Percentiles rank a stretch among this genome's conserved stretches.
Evolutionary conservation across 2,113 vertebrate species (phyloP).

Genomic region (Mustelus asterias): DNA sequence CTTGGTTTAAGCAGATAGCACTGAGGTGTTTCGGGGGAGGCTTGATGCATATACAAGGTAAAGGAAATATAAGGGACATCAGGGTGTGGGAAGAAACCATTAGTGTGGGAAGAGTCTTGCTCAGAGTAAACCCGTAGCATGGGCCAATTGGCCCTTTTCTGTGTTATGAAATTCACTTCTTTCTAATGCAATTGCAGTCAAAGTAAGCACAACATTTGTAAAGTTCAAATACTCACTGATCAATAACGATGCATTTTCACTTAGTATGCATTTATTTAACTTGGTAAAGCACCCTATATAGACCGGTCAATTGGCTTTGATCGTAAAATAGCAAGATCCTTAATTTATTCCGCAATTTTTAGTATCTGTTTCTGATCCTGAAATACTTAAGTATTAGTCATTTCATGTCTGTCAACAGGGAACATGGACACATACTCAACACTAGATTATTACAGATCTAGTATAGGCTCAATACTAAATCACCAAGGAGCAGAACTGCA

Average conservation of each 20-base stretch:
- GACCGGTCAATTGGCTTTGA: not conserved
- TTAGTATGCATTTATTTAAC: not conserved
- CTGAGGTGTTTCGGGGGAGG: not conserved
- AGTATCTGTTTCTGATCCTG: not conserved
- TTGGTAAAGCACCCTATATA: not conserved
- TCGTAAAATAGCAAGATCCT: constrained; percentile 6
- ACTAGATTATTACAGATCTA: not conserved
- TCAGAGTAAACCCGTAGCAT: no score
- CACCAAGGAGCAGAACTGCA: not conserved
- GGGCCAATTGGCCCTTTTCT: not conserved
- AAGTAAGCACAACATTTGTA: not conserved
- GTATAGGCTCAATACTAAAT: not conserved
- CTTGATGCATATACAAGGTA: not conserved
- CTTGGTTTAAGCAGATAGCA: not conserved
- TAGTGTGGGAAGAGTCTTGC: not conserved
- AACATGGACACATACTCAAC: not conserved
- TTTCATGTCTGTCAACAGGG: not conserved
- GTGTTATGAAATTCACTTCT: not conserved
- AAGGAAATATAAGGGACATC: not conserved
- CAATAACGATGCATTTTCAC: not conserved
- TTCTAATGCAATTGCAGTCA: not conserved
- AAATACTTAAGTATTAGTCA: not conserved
- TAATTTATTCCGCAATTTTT: not conserved
- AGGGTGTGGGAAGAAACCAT: not conserved
- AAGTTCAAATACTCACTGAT: not conserved